Conservation (phyloP, 2,113 vertebrate genomes). For the Agelaius tricolor region DNA sequence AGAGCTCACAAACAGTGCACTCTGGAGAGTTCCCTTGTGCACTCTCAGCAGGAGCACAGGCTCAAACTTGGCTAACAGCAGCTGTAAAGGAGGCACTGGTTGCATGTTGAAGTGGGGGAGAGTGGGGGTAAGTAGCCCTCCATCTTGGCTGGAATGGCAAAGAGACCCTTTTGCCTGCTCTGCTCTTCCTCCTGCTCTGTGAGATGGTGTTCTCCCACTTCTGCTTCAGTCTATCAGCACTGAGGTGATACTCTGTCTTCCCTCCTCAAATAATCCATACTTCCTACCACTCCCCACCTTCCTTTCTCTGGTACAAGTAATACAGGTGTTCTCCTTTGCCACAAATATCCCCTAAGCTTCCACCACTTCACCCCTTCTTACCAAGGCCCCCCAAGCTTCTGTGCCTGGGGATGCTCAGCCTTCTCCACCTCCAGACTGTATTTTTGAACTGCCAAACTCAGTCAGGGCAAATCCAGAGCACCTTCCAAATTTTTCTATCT, state of each 20-base stretch:
- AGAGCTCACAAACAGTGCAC: fast-evolving
- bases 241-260: background rate
- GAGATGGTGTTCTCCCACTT: background rate
- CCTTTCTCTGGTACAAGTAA: background rate
- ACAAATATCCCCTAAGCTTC: background rate
- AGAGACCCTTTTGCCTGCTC: background rate
- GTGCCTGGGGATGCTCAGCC: background rate
- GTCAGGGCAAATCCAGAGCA: background rate
- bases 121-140: background rate
- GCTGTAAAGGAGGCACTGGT: background rate
- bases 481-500: background rate
- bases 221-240: background rate
- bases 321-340: background rate
- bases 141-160: background rate
- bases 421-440: background rate
- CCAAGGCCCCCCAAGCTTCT: background rate
- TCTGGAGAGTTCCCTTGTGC: background rate
- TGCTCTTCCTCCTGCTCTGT: background rate
- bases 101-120: background rate
- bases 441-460: background rate
- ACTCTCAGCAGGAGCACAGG: background rate
- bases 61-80: background rate
- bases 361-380: background rate
- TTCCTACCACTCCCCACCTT: background rate
- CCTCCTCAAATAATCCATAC: background rate